These are phyloP conservation scores for Azemiops feae DNA, from an alignment of 2,113 vertebrate species.

Conservation along the genomic window DNA sequence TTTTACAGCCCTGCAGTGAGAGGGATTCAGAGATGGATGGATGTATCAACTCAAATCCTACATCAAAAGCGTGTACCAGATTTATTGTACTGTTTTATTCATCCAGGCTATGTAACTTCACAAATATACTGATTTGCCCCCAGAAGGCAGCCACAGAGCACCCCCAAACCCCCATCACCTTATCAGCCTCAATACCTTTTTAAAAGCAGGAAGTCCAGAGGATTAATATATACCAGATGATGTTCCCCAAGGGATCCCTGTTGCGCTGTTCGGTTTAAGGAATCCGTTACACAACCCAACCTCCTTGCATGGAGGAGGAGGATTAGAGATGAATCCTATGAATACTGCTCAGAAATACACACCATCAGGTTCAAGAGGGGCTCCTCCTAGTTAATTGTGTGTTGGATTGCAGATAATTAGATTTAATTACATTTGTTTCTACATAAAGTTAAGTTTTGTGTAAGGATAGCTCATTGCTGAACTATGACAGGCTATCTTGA, in stretches of 20 bases:
- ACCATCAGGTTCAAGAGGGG: neutral
- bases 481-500: slow-evolving; percentile 6
- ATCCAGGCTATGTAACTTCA: neutral
- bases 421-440: slow-evolving; percentile 15
- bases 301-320: slow-evolving; percentile 8
- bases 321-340: neutral
- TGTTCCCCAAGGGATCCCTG: neutral
- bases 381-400: neutral
- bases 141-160: neutral
- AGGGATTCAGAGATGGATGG: neutral
- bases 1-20: neutral
- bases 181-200: neutral
- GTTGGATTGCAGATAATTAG: neutral
- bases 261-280: too few relatives aligned
- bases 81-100: neutral
- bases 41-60: neutral
- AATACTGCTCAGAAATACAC: neutral
- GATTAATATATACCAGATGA: neutral
- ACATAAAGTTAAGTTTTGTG: slow-evolving; percentile 24
- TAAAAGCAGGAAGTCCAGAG: neutral
- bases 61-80: neutral
- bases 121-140: neutral
- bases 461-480: neutral
- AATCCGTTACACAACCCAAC: neutral
- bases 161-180: neutral